Evolutionary conservation across 2,888 invertebrate species (phyloP).

Genomic region (Pinctada fucata): DNA sequence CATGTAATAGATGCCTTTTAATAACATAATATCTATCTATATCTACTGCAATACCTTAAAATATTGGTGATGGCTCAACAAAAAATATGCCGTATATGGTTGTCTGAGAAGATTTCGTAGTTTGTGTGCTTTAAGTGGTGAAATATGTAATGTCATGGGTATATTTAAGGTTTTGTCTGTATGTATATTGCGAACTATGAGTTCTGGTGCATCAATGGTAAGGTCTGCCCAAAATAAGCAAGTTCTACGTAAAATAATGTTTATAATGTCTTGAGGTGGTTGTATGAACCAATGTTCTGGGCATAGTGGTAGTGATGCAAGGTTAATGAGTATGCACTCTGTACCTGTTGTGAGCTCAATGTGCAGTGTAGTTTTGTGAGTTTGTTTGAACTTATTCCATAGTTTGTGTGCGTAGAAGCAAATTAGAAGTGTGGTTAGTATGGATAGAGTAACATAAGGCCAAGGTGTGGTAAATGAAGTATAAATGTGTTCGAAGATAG

Average conservation of each 20-base stretch:
- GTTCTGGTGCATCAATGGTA: background rate
- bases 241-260: background rate
- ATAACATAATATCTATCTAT: too few species aligned
- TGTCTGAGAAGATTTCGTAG: background rate
- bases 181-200: constrained; percentile 2
- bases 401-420: background rate
- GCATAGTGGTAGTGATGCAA: background rate
- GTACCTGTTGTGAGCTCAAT: background rate
- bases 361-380: constrained; percentile 7
- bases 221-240: background rate
- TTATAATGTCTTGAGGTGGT: background rate
- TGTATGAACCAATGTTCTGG: constrained; percentile 16
- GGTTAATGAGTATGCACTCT: background rate
- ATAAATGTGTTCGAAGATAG: background rate
- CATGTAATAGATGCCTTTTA: too few species aligned
- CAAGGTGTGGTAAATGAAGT: constrained; percentile 11
- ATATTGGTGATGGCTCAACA: constrained; percentile 6
- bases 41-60: background rate
- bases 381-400: constrained; percentile 9
- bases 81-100: constrained; percentile 2
- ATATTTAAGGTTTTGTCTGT: constrained; percentile 6
- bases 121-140: constrained; percentile 2
- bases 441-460: constrained; percentile 5
- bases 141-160: background rate
- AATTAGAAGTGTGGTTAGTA: background rate